A percentile compares a stretch with the other conserved stretches of the same genome.
Evolutionary conservation across 2,888 invertebrate species (phyloP).

Genomic region (Salpingus planirostris): DNA sequence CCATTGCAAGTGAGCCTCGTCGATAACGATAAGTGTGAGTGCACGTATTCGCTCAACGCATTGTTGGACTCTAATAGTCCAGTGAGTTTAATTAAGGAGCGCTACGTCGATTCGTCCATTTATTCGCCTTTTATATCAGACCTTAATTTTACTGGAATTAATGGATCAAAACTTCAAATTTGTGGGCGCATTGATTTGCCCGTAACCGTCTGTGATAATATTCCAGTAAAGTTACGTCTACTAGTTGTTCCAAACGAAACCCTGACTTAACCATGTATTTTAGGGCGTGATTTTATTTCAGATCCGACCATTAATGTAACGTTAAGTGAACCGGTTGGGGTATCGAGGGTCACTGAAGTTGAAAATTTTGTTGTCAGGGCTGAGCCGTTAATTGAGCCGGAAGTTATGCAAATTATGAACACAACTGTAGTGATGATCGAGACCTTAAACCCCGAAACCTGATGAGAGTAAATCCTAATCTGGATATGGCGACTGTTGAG

Average conservation of each 20-base stretch:
- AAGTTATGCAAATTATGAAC: too few species aligned
- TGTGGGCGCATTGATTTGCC: neutral
- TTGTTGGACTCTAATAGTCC: slow-evolving; percentile 3
- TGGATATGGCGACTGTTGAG: neutral
- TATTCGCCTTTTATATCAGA: neutral
- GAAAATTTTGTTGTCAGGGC: neutral
- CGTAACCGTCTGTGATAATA: neutral
- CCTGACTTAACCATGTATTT: neutral
- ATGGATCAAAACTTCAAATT: neutral
- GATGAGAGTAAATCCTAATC: neutral
- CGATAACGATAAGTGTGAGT: neutral
- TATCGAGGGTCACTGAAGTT: neutral
- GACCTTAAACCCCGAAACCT: neutral
- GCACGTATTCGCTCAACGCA: neutral
- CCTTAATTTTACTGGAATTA: neutral
- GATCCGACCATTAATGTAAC: too few species aligned
- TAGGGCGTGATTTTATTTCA: too few species aligned
- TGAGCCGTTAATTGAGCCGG: too few species aligned
- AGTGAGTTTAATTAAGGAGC: slow-evolving; percentile 1
- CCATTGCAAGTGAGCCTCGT: neutral
- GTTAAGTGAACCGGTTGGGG: too few species aligned
- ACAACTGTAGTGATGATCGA: too few species aligned
- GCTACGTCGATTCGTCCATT: neutral
- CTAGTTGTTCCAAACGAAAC: neutral
- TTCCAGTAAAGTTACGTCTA: neutral